These are phyloP conservation scores for Agapornis canus DNA, from an alignment of 2,797 vertebrate species.

Conservation along the genomic window DNA sequence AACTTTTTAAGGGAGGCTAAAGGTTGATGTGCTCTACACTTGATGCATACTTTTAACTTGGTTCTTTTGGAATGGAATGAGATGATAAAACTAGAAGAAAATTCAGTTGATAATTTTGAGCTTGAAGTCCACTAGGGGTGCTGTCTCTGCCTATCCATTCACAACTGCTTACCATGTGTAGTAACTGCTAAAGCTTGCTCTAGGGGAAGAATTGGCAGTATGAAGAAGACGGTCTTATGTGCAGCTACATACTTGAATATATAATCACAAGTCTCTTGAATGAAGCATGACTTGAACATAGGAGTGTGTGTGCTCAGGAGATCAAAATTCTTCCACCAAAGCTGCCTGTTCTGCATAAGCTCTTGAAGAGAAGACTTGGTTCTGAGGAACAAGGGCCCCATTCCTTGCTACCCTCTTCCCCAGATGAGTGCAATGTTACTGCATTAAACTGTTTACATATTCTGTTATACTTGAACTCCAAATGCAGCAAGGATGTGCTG, in stretches of 20 bases:
- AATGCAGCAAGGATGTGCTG: background rate
- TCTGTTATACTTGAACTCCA: conserved; percentile 20
- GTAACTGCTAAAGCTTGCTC: background rate
- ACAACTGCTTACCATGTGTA: background rate
- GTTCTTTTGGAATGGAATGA: background rate
- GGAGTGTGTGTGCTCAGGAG: background rate
- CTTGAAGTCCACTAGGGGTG: background rate
- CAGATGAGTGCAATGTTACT: background rate
- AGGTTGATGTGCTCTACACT: background rate
- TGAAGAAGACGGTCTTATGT: background rate
- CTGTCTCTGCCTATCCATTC: background rate
- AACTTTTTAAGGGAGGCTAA: background rate
- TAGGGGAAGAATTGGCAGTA: background rate
- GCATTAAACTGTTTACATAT: conserved; percentile 9
- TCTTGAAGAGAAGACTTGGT: background rate
- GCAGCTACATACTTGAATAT: background rate
- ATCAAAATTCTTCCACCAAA: background rate
- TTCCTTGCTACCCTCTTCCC: background rate
- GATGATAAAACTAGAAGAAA: background rate
- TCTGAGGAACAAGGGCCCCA: background rate
- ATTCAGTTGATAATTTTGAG: background rate
- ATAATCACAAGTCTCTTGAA: background rate
- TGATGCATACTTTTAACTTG: background rate
- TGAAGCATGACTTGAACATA: background rate
- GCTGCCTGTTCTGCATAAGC: background rate